These are phyloP conservation scores for Hestina assimilis DNA, from an alignment of 1,140 invertebrate species.

Conservation along the genomic window DNA sequence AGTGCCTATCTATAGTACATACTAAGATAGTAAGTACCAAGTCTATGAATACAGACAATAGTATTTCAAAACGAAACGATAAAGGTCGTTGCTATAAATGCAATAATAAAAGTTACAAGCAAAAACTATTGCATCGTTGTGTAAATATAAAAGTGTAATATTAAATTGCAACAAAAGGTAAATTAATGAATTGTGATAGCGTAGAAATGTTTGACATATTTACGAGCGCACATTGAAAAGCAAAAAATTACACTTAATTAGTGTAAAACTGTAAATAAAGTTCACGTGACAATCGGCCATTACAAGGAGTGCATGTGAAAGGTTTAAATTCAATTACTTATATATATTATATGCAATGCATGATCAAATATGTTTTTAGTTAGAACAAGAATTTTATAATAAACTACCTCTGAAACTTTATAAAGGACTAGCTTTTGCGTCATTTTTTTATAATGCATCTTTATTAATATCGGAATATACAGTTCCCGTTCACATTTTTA, in stretches of 20 bases:
- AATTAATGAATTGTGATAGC: conserved; percentile 20
- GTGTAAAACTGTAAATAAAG: conserved; percentile 30
- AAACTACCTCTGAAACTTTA: too few relatives aligned
- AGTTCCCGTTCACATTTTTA: too few relatives aligned
- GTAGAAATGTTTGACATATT: conserved; percentile 28
- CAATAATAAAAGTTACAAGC: background rate
- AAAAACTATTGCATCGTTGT: background rate
- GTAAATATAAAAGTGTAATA: conserved; percentile 3
- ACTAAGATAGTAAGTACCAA: too few relatives aligned
- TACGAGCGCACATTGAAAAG: conserved; percentile 19
- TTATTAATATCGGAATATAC: too few relatives aligned
- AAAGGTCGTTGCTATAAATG: too few relatives aligned
- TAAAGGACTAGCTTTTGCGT: too few relatives aligned
- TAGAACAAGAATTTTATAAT: too few relatives aligned
- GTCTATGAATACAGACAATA: background rate
- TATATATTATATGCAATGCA: conserved; percentile 7
- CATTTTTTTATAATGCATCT: too few relatives aligned
- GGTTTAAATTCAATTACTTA: conserved; percentile 9
- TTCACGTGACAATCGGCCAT: conserved; percentile 21
- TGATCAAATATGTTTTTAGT: conserved; percentile 6
- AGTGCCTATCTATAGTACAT: too few relatives aligned
- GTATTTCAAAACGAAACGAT: background rate
- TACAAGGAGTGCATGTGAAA: conserved; percentile 19
- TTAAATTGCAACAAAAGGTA: conserved; percentile 1
- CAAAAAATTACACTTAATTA: conserved; percentile 35